phyloP scores from a whole-genome alignment of 2,888 invertebrate genomes.

The Callosobruchus maculatus region DNA sequence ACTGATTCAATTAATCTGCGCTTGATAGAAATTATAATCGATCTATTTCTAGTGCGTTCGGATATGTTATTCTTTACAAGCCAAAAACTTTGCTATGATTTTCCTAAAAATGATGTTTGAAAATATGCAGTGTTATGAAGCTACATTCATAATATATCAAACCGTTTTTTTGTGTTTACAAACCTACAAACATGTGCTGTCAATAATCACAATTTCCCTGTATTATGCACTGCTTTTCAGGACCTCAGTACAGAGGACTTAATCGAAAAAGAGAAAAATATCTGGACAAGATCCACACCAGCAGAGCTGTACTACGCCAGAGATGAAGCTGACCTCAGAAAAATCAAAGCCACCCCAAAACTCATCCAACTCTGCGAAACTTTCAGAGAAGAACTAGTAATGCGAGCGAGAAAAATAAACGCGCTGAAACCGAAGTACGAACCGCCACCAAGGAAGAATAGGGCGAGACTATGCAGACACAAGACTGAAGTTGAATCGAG shows the following conservation, averaged over 20 bases:
- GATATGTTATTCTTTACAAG: no score
- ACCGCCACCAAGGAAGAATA: conserved; percentile 66
- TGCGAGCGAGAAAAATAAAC: conserved; percentile 63
- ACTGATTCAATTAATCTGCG: no score
- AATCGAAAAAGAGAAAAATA: conserved; percentile 50
- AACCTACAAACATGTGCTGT: no score
- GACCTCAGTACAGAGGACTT: conserved; percentile 56
- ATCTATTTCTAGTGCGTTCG: no score
- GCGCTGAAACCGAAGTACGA: conserved; percentile 62
- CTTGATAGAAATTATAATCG: no score
- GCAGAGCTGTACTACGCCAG: conserved; percentile 82
- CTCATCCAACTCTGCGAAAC: conserved; percentile 68
- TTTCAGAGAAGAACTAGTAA: conserved; percentile 69
- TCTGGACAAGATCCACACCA: conserved; percentile 87
- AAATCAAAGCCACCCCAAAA: conserved; percentile 65
- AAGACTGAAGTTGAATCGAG: conserved; percentile 55
- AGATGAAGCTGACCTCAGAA: conserved; percentile 55
- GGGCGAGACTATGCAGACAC: conserved; percentile 68
- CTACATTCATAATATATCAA: no score
- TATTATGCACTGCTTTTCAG: no score
- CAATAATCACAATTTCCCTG: no score
- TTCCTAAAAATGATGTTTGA: no score
- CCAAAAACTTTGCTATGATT: no score
- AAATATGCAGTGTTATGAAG: no score
- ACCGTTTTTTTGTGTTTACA: no score